Conservation (phyloP, 2,888 invertebrate species). For the Elysia crispata region DNA sequence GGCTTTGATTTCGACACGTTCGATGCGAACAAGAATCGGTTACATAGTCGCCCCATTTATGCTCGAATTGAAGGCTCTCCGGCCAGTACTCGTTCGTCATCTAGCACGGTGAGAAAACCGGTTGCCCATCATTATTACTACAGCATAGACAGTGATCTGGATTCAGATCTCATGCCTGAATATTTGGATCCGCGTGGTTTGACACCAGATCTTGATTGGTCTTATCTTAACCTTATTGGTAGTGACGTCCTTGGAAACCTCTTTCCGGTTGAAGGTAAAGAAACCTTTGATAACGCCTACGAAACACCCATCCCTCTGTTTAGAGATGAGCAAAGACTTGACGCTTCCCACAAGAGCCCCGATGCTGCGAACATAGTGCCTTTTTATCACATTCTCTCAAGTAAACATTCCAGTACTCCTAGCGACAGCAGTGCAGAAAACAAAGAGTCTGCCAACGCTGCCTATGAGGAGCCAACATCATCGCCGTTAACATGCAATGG, state of each 20-base stretch:
- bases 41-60: conserved; percentile 14
- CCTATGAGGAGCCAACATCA: not conserved
- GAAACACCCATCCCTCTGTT: not conserved
- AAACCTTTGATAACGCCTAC: not conserved
- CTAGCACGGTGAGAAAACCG: not conserved
- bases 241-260: not conserved
- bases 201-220: conserved; percentile 41
- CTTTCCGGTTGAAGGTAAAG: too few relatives aligned
- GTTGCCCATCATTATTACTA: conserved; percentile 9
- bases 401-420: not conserved
- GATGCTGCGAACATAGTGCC: not conserved
- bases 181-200: conserved; percentile 13
- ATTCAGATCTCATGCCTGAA: conserved; percentile 20
- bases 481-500: conserved; percentile 31
- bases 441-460: too few relatives aligned
- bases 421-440: not conserved
- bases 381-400: not conserved
- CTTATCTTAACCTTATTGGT: conserved; percentile 36
- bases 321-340: too few relatives aligned
- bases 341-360: not conserved
- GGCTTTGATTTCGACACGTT: not conserved
- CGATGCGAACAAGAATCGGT: not conserved
- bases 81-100: conserved; percentile 3
- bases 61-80: conserved; percentile 10
- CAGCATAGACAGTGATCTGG: conserved; percentile 40